Evolutionary conservation across 2,888 invertebrate genomes (phyloP).

Genomic region (Ornithoptera alexandrae): DNA sequence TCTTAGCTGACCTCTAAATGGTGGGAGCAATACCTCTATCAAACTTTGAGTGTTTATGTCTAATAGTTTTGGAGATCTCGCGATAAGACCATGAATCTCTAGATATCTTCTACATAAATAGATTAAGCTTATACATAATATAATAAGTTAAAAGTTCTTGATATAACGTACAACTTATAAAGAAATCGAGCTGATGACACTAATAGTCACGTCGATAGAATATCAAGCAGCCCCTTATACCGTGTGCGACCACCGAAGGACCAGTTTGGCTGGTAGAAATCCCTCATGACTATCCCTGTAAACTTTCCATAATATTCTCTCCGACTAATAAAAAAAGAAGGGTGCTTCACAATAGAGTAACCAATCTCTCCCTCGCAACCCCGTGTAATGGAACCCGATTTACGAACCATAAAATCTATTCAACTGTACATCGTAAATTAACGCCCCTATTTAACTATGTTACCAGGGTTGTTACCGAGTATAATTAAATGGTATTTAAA

Average conservation of each 20-base stretch:
- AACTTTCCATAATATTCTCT: neutral
- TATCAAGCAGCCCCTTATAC: neutral
- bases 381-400: constrained; percentile 42
- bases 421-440: constrained; percentile 49
- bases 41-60: too few relatives aligned
- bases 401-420: constrained; percentile 62
- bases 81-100: too few relatives aligned
- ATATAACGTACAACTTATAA: neutral
- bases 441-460: constrained; percentile 33
- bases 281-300: too few relatives aligned
- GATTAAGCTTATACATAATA: too few relatives aligned
- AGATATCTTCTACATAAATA: too few relatives aligned
- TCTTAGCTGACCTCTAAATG: too few relatives aligned
- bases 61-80: too few relatives aligned
- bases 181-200: neutral
- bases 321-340: neutral
- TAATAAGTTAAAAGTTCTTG: too few relatives aligned
- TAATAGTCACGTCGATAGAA: neutral
- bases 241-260: neutral
- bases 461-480: neutral
- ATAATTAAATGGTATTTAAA: too few relatives aligned
- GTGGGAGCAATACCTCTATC: too few relatives aligned
- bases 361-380: constrained; percentile 16
- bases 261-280: too few relatives aligned
- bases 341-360: constrained; percentile 17